These are phyloP conservation scores for Panopea generosa DNA, from an alignment of 2,888 invertebrate species.

Conservation along the genomic window DNA sequence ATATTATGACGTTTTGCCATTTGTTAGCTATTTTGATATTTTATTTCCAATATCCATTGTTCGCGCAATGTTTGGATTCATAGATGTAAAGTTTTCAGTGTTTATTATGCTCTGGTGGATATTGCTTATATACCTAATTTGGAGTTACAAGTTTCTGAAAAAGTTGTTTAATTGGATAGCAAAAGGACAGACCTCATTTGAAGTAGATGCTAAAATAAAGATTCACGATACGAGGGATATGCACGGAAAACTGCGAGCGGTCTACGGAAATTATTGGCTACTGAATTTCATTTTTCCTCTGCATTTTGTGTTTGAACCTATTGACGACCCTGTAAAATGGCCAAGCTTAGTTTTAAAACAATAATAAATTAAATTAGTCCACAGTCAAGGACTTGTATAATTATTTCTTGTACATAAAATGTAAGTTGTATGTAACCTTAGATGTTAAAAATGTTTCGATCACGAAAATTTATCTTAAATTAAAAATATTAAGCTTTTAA, in stretches of 20 bases:
- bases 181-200: slow-evolving; percentile 78
- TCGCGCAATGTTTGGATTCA: slow-evolving; percentile 68
- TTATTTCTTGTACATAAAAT: no score
- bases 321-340: slow-evolving; percentile 78
- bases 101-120: slow-evolving; percentile 69
- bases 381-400: no score
- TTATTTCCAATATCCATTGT: slow-evolving; percentile 71
- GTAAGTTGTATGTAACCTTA: no score
- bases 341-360: no score
- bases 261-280: slow-evolving; percentile 77
- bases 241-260: slow-evolving; percentile 67
- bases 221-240: slow-evolving; percentile 66
- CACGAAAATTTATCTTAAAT: no score
- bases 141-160: slow-evolving; percentile 69
- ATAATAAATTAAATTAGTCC: no score
- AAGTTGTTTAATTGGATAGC: slow-evolving; percentile 63
- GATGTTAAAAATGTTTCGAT: no score
- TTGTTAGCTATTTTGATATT: slow-evolving; percentile 68
- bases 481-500: no score
- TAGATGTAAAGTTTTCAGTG: slow-evolving; percentile 53
- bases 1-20: slow-evolving; percentile 42
- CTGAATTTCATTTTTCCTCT: slow-evolving; percentile 77
- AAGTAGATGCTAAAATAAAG: slow-evolving; percentile 72
- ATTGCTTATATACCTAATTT: slow-evolving; percentile 71
- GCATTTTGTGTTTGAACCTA: slow-evolving; percentile 69